Percentiles rank a stretch among this genome's conserved stretches.
These are phyloP conservation scores for Meteorus sp. DNA, from an alignment of 1,140 invertebrate genomes.

Conservation along the genomic window DNA sequence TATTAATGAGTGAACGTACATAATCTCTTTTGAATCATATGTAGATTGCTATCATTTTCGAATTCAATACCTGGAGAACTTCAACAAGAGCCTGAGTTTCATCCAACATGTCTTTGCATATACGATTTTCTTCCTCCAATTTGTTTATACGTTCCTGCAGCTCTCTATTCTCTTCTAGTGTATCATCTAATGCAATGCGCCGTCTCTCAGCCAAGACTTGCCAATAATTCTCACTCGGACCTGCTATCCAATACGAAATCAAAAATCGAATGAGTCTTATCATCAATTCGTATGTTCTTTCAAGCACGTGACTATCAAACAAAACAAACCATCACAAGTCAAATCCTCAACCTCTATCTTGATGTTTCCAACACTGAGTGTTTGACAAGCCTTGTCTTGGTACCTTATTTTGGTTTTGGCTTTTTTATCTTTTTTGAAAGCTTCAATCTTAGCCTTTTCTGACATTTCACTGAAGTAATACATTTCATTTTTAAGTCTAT, in stretches of 20 bases:
- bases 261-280: conserved; percentile 7
- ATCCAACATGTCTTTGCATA: conserved; percentile 68
- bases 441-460: conserved; percentile 31
- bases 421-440: conserved; percentile 34
- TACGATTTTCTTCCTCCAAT: conserved; percentile 66
- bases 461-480: conserved; percentile 35
- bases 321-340: conserved; percentile 64
- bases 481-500: background rate
- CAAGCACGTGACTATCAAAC: no score
- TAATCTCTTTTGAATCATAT: conserved; percentile 13
- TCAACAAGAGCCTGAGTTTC: conserved; percentile 68
- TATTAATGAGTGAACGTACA: conserved; percentile 9
- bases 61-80: conserved; percentile 64
- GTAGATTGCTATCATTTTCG: conserved; percentile 10
- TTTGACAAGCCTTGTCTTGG: conserved; percentile 62
- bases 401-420: conserved; percentile 45
- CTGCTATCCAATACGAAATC: conserved; percentile 40
- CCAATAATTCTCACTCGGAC: conserved; percentile 71
- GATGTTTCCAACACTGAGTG: conserved; percentile 52
- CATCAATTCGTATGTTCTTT: no score
- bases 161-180: conserved; percentile 66
- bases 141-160: conserved; percentile 55
- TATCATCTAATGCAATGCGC: conserved; percentile 65
- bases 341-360: conserved; percentile 64
- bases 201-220: conserved; percentile 67